These are phyloP conservation scores for Latrodectus elegans DNA, from an alignment of 2,888 invertebrate species.

Conservation along the genomic window DNA sequence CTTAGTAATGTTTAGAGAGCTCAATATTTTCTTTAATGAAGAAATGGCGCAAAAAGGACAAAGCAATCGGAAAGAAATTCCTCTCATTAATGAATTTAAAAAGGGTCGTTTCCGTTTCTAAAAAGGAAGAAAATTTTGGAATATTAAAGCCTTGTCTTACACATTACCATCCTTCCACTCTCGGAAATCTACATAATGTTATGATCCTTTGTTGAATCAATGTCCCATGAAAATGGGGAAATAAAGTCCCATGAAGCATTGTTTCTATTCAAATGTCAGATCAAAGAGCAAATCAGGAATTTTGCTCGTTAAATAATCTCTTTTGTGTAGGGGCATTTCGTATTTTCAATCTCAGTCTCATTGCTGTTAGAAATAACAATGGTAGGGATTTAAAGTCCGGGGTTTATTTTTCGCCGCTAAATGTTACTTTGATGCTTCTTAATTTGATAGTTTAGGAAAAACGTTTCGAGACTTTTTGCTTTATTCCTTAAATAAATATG, in stretches of 20 bases:
- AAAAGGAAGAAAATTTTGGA: background rate
- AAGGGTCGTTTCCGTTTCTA: background rate
- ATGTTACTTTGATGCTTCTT: no score
- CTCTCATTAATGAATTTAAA: background rate
- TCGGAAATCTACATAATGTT: background rate
- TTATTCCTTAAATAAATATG: no score
- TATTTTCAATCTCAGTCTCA: background rate
- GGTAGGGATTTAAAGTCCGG: no score
- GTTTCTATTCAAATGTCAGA: slow-evolving; percentile 32
- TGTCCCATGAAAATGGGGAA: slow-evolving; percentile 42
- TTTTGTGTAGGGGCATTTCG: background rate
- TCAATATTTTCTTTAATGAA: no score
- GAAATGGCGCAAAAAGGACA: no score
- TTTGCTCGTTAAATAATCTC: background rate
- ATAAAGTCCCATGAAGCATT: slow-evolving; percentile 49
- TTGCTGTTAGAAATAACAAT: background rate
- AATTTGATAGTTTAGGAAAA: no score
- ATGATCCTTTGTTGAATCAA: slow-evolving; percentile 24
- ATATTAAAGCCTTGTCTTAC: background rate
- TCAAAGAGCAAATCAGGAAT: slow-evolving; percentile 6
- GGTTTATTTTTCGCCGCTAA: no score
- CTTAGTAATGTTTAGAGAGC: no score
- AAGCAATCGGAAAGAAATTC: background rate
- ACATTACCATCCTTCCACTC: background rate
- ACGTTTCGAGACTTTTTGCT: no score